Evolutionary conservation across 2,888 invertebrate species (phyloP).

Genomic region (Drosophila paramelanica): DNA sequence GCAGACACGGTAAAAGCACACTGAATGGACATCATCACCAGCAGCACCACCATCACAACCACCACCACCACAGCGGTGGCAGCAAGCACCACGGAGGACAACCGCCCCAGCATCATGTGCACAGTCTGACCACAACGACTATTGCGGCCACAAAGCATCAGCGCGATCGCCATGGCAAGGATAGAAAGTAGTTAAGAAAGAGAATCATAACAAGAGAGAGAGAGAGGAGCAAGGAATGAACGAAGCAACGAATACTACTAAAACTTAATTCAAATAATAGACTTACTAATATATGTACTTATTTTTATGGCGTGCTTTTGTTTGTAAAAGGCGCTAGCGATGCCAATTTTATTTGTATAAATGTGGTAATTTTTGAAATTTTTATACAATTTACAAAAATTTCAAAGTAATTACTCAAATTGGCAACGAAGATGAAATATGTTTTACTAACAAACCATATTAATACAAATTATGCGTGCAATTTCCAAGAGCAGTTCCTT

Average conservation of each 20-base stretch:
- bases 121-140: slow-evolving; percentile 68
- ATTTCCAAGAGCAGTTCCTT: slow-evolving; percentile 67
- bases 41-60: slow-evolving; percentile 14
- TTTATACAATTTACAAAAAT: slow-evolving; percentile 60
- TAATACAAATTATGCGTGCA: slow-evolving; percentile 54
- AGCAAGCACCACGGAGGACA: slow-evolving; percentile 62
- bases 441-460: slow-evolving; percentile 28
- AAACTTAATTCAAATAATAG: slow-evolving; percentile 28
- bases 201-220: neutral
- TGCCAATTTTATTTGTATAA: slow-evolving; percentile 51
- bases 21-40: slow-evolving; percentile 62
- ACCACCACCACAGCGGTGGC: slow-evolving; percentile 31
- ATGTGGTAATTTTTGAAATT: slow-evolving; percentile 74
- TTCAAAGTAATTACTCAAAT: slow-evolving; percentile 62
- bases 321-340: slow-evolving; percentile 21
- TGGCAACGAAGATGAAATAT: slow-evolving; percentile 32
- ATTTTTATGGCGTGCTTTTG: slow-evolving; percentile 27
- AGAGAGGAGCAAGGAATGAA: slow-evolving; percentile 9
- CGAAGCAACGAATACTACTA: slow-evolving; percentile 59
- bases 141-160: slow-evolving; percentile 70
- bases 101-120: slow-evolving; percentile 65
- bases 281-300: slow-evolving; percentile 37
- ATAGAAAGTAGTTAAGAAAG: slow-evolving; percentile 67
- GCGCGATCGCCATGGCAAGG: slow-evolving; percentile 76
- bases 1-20: slow-evolving; percentile 82